Evolutionary conservation across 1,140 invertebrate species (phyloP), one percentile per base, ranked within the genome.

Genomic region (Drosophila sucinea): DNA sequence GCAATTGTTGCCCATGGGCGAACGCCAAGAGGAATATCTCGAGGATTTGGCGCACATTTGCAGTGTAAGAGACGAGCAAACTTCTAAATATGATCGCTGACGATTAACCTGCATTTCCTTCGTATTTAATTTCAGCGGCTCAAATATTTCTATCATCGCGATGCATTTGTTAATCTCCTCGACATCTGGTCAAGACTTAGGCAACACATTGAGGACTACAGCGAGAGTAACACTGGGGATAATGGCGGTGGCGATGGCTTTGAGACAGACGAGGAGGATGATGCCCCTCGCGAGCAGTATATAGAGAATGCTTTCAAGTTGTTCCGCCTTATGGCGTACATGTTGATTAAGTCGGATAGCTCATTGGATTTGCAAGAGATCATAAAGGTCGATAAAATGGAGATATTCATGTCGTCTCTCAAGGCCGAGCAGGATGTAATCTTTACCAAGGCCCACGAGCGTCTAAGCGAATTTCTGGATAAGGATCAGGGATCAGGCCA

Each of bases 11-110:
- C 83, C 83, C 11, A 40, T 87, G 32, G 84, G 80, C 3, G 83
- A 89, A 32, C 76, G 83, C 0, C 83, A 87, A 57, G 83, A 86
- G 47, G 83, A 87, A 38, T 90, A 90, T 29, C 68, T 87, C 1
- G 91, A 92, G 40, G 91, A 85, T 44, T n/a, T 92, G 54, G 89
- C 85, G 10, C 89, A 92, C 60, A 79, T 92, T 38, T 81, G 87
- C 41, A 81, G 77, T 58, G 90, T 91, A 57, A 78, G 80, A 54
- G 41, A 23, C 17, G 10, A 0, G 1, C 0, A 7, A 4, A 7
- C 10, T 0, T 0, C 5, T 0, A 0, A 6, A 1, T 0, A 17
- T 17, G 17, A 17, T 17, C 17, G 17, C 17, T 17, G 17, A 17
- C 17, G 17, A 17, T 17, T 17, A 17, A 17, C 17, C 17, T 17